Conservation (phyloP, 2,797 vertebrate species). For the Synanceia verrucosa region DNA sequence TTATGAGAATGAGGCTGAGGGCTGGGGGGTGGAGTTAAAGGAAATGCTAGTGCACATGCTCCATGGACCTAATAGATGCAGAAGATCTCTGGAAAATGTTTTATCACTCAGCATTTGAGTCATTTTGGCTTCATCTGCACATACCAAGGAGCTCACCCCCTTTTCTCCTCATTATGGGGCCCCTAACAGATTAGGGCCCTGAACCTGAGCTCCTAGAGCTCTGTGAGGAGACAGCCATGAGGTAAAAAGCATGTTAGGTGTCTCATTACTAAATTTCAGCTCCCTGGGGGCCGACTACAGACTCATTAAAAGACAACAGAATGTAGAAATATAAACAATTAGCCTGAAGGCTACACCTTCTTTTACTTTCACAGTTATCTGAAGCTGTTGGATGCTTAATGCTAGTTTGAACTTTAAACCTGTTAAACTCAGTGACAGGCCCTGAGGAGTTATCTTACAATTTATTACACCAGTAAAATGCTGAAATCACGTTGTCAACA, state of each 20-base stretch:
- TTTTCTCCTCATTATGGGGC: not conserved
- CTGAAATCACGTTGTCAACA: not conserved
- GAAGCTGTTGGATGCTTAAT: not conserved
- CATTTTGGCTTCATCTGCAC: too few species aligned
- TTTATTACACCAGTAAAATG: slow-evolving; percentile 32
- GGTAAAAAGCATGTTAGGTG: not conserved
- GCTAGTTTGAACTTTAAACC: slow-evolving; percentile 24
- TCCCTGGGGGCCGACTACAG: not conserved
- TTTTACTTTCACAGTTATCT: not conserved
- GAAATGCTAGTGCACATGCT: too few species aligned
- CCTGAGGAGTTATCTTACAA: slow-evolving; percentile 17
- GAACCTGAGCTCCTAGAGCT: not conserved
- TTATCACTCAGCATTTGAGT: too few species aligned
- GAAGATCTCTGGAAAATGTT: too few species aligned
- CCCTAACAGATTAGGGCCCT: not conserved
- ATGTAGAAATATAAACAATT: not conserved
- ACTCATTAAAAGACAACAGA: not conserved
- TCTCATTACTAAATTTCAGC: not conserved
- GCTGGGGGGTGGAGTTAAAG: too few species aligned
- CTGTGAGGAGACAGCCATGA: not conserved
- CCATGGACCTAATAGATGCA: too few species aligned
- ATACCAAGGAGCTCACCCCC: too few species aligned
- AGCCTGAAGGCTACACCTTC: not conserved
- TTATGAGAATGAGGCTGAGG: too few species aligned
- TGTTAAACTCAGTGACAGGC: not conserved